Evolutionary conservation across 1,140 invertebrate species (phyloP), one percentile per base, ranked within the genome.

Genomic region (Luehdorfia chinensis): DNA sequence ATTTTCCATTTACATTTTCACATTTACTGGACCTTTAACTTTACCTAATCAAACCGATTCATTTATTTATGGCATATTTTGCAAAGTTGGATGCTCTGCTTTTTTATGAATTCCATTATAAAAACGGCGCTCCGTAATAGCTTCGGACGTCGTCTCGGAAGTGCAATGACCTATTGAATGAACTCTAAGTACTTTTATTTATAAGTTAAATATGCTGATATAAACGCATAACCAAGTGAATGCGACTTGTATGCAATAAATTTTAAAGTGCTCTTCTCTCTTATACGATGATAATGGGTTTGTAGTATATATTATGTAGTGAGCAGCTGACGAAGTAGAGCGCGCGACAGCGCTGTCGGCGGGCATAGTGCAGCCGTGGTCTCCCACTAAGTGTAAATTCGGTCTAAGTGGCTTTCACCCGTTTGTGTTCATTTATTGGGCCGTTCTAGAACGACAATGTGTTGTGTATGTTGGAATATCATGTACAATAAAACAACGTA

Each of bases 371-470:
- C 66, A 71, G 28, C 55, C 56, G 66, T 58, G 71, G 74, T 81
- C 81, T 84, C 81, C 81, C 81, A 81, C 81, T 63, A 80, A 85
- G 81, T 78, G 75, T 85, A 81, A 84, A 85, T 81, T 84, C 71
- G 75, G 73, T 84, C 72, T 81, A 79, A 84, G 73, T 78, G 63
- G 69, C 78, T 78, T 79, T 79, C 75, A 75, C 80, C 75, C 76
- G 73, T 81, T 81, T 78, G 72, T 67, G 61, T 64, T 74, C 69
- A 74, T 78, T 83, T 81, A 83, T 67, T 66, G 58, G 54, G 50
- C 61, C 61, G 66, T 72, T 54, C 69, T 72, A 67, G 55, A 57
- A 56, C 66, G 62, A 70, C 67, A 72, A 76, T 74, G 74, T 78
- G 72, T 69, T 73, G 55, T 61, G 59, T 65, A 70, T 58, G 59